Evolutionary conservation across 2,888 invertebrate species (phyloP).

Genomic region (Megastigmus dorsalis): DNA sequence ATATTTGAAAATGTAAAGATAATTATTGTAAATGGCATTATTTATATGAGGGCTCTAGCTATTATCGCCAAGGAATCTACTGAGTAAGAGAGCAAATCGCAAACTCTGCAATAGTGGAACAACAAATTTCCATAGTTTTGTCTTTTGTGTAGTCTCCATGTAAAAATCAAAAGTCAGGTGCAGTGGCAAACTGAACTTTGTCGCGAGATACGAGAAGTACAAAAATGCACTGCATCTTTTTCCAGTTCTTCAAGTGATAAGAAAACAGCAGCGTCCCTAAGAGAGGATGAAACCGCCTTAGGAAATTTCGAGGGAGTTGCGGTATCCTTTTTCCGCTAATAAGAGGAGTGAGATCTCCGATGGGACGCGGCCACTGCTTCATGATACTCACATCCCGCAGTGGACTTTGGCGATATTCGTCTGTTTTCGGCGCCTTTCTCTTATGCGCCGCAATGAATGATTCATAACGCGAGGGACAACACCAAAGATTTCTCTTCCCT

Average conservation of each 20-base stretch:
- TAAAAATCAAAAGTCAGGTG: not conserved
- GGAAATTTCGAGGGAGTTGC: not conserved
- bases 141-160: not conserved
- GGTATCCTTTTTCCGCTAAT: not conserved
- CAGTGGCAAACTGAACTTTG: not conserved
- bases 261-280: not conserved
- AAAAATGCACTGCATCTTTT: constrained; percentile 1
- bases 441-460: constrained; percentile 69
- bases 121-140: too few species aligned
- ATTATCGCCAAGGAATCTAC: too few species aligned
- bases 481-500: constrained; percentile 57
- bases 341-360: not conserved
- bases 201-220: constrained; percentile 9
- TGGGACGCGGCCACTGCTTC: not conserved
- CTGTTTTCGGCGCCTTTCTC: constrained; percentile 47
- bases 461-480: constrained; percentile 67
- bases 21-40: not conserved
- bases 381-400: not conserved
- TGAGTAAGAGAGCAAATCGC: not conserved
- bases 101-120: not conserved
- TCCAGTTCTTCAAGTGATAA: not conserved
- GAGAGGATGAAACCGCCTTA: constrained; percentile 14
- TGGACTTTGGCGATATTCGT: not conserved
- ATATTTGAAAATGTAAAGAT: not conserved
- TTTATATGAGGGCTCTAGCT: too few species aligned